Percentiles rank a stretch among this genome's conserved stretches.
phyloP scores from a whole-genome alignment of 2,113 vertebrate genomes.

The Ceuthmochares aereus region DNA sequence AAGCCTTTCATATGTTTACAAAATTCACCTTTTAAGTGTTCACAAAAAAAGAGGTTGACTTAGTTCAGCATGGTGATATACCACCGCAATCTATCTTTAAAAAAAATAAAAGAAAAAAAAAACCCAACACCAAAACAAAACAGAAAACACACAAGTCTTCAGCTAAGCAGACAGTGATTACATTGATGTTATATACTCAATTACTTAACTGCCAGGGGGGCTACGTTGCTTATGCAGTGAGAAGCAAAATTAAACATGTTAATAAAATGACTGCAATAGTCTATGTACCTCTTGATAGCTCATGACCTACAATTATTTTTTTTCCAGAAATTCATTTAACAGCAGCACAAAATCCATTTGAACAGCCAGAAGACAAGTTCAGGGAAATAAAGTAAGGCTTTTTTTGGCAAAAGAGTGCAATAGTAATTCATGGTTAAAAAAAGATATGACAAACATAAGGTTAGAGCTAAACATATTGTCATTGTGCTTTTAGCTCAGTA shows the following conservation, averaged over 20 bases:
- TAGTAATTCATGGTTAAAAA: neutral
- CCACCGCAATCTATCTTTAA: neutral
- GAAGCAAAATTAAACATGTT: neutral
- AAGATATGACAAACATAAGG: neutral
- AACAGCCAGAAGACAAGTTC: neutral
- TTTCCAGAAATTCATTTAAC: neutral
- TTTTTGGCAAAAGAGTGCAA: neutral
- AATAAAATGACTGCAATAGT: conserved; percentile 10
- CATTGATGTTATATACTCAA: neutral
- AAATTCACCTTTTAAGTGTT: neutral
- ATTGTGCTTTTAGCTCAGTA: neutral
- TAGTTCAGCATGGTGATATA: neutral
- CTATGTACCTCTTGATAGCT: neutral
- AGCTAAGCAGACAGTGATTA: conserved; percentile 23
- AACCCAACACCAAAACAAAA: neutral
- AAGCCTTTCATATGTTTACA: neutral
- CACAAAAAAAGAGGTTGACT: neutral
- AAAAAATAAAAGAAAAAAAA: neutral
- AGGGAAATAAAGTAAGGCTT: neutral
- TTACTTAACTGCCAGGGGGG: conserved; percentile 11
- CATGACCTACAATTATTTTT: neutral
- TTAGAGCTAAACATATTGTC: neutral
- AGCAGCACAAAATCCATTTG: neutral
- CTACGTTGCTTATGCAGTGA: neutral
- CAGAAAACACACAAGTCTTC: neutral